These are phyloP conservation scores for Arenaria interpres DNA, from an alignment of 2,113 vertebrate genomes.

Conservation along the genomic window DNA sequence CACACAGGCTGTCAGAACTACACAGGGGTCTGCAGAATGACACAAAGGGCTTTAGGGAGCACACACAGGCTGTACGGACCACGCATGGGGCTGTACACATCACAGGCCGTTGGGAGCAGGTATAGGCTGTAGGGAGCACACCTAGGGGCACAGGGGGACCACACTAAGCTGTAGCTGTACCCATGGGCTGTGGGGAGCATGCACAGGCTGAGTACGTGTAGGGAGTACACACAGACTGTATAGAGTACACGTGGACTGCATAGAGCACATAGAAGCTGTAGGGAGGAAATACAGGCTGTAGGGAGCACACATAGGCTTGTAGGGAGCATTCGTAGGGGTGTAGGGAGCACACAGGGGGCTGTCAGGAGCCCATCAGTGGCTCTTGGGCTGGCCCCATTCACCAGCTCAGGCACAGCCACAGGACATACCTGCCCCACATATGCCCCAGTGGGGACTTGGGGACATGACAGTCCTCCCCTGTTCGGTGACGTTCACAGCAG, in stretches of 20 bases:
- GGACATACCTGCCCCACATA: background rate
- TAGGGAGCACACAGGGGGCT: background rate
- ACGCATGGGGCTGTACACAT: background rate
- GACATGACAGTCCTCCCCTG: background rate
- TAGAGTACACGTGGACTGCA: no score
- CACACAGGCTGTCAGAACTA: background rate
- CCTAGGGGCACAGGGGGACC: background rate
- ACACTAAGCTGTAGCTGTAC: background rate
- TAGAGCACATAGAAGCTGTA: background rate
- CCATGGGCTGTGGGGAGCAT: background rate
- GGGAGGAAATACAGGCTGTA: no score
- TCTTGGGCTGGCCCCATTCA: background rate
- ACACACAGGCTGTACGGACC: background rate
- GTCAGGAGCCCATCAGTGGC: background rate
- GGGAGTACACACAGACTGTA: background rate
- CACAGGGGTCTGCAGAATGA: background rate
- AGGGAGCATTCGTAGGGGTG: background rate
- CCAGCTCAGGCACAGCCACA: background rate
- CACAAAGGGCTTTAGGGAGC: background rate
- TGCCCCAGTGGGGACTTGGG: background rate
- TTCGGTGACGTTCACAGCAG: fast-evolving
- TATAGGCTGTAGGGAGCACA: background rate
- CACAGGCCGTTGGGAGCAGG: fast-evolving
- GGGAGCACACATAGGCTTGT: background rate
- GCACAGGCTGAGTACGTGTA: background rate